These are phyloP conservation scores for Drosophila subobscura DNA, from an alignment of 1,140 invertebrate genomes.

Conservation along the genomic window DNA sequence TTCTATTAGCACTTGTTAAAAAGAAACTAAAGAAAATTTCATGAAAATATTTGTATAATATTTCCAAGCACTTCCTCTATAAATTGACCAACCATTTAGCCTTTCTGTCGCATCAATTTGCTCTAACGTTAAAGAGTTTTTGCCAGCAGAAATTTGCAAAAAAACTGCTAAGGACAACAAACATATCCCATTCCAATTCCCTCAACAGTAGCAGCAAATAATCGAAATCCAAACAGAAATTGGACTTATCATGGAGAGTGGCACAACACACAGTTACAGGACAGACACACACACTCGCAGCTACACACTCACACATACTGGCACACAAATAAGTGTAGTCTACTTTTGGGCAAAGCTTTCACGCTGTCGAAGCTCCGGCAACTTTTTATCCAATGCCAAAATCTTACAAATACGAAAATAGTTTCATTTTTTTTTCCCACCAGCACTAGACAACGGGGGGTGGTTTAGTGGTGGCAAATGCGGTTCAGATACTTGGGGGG, in stretches of 20 bases:
- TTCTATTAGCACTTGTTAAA: too few species aligned
- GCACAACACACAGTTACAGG: too few species aligned
- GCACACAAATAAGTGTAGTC: slow-evolving; percentile 24
- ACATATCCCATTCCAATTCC: slow-evolving; percentile 35
- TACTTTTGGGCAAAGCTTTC: slow-evolving; percentile 57
- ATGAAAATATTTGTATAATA: too few species aligned
- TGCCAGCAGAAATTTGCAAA: slow-evolving; percentile 4
- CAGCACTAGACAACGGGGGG: slow-evolving; percentile 9
- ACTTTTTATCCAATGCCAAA: slow-evolving; percentile 65
- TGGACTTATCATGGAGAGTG: slow-evolving; percentile 47
- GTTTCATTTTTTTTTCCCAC: slow-evolving; percentile 46
- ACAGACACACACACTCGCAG: background rate
- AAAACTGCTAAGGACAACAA: slow-evolving; percentile 8
- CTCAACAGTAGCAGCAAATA: slow-evolving; percentile 59
- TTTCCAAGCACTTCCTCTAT: too few species aligned
- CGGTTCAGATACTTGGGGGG: slow-evolving; percentile 21
- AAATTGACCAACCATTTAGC: too few species aligned
- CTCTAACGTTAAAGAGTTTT: background rate
- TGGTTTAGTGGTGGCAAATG: background rate
- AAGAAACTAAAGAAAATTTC: too few species aligned
- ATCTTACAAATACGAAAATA: slow-evolving; percentile 75
- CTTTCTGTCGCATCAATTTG: too few species aligned
- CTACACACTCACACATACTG: background rate
- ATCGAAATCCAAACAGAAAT: slow-evolving; percentile 65
- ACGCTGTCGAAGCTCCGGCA: slow-evolving; percentile 46